phyloP scores from a whole-genome alignment of 2,113 vertebrate species.

The Phocoena sinus region DNA sequence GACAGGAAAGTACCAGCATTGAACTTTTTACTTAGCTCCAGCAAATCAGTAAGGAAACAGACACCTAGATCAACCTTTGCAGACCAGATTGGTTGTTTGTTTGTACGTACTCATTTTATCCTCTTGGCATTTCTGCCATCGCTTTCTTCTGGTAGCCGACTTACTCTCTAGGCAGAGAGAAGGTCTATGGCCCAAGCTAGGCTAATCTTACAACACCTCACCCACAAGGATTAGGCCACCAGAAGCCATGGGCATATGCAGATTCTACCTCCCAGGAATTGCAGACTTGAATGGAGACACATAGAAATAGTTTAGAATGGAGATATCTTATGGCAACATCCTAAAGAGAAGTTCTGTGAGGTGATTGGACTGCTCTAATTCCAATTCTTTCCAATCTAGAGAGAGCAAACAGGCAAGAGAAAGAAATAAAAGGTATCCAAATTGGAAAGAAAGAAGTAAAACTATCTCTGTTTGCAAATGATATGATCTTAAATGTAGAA shows the following conservation, averaged over 20 bases:
- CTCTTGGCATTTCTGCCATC: neutral
- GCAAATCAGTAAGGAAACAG: neutral
- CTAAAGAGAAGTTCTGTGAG: neutral
- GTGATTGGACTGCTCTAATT: neutral
- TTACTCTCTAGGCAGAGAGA: neutral
- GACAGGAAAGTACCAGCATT: neutral
- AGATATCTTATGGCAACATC: neutral
- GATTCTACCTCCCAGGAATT: neutral
- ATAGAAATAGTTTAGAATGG: neutral
- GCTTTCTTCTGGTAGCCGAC: neutral
- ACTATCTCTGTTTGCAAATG: neutral
- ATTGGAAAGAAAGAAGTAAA: neutral
- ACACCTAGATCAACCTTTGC: neutral
- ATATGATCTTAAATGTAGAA: neutral
- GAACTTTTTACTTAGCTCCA: neutral
- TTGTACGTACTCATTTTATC: neutral
- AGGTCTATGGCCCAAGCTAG: neutral
- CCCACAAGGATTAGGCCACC: neutral
- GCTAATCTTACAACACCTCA: neutral
- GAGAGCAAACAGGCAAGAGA: neutral
- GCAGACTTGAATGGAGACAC: neutral
- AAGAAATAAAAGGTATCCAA: neutral
- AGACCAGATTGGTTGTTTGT: neutral
- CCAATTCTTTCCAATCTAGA: neutral
- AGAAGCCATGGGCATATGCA: neutral